Base-by-base conservation (phyloP, 2,797 vertebrate genomes). In the Chrysolophus pictus region DNA sequence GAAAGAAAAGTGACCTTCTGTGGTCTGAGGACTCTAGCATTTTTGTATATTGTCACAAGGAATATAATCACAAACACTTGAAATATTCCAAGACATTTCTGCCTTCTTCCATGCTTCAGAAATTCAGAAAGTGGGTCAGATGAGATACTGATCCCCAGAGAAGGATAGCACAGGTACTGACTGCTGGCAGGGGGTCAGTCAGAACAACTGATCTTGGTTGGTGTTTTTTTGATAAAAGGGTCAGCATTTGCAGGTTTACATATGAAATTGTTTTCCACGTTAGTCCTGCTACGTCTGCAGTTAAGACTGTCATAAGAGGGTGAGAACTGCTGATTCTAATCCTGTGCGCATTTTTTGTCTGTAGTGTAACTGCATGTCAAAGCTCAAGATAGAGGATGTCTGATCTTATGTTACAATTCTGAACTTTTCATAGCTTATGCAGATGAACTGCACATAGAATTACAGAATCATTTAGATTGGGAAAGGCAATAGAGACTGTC, bases 181-280 rank as follows among this genome's bases (percentile, higher is more conserved):
- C 8, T 64, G 35, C 49, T 47, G 18, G 37, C 35, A 62, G 19
- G 56, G 69, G 47, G 22, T n/a, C 26, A 37, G 11, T 64, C n/a
- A 84, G 39, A 78, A n/a, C 9, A n/a, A 10, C 46, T 0, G 2
- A 0, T 67, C 1, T 29, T 9, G 26, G 26, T 53, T 16, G 51
- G 26, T 53, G 51, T 28, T 53, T 53, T 63, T 62, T 49, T 75
- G 33, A 35, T 63, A 18, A 55, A 74, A 68, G 33, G 14, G 28
- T 37, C 55, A 49, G 31, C 26, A 11, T 11, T 4, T 75, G 47
- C 33, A 56, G 33, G 16, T 47, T 35, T 33, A 22, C 10, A 21
- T 62, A 37, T 28, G 35, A 39, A 28, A 39, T 67, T 47, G 26
- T 81, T 81, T 75, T 69, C 56, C 24, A 10, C 9, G 33, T 46